Conservation (phyloP, 1,140 invertebrate species). For the Drosophila ambigua region DNA sequence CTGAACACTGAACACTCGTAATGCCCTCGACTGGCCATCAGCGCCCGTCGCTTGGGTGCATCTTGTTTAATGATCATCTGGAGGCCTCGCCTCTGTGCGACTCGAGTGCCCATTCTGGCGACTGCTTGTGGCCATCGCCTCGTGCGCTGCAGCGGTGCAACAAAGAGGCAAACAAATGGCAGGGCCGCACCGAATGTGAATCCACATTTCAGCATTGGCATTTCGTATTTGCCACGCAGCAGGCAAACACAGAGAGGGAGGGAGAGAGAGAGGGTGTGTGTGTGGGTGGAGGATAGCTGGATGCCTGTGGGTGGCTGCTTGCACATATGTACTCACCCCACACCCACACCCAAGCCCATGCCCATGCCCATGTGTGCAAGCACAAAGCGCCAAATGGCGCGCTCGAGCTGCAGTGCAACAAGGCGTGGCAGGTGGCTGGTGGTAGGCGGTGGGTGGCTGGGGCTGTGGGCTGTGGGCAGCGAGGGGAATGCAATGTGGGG, state of each 20-base stretch:
- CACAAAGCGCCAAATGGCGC: slow-evolving; percentile 70
- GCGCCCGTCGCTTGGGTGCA: too few relatives aligned
- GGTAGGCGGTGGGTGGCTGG: neutral
- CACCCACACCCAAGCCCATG: too few relatives aligned
- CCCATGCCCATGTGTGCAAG: neutral
- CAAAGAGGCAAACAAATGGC: neutral
- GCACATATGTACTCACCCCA: too few relatives aligned
- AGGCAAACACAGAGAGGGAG: neutral
- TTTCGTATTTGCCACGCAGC: slow-evolving; percentile 29
- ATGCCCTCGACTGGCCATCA: too few relatives aligned
- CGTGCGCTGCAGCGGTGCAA: neutral
- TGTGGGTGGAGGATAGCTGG: too few relatives aligned
- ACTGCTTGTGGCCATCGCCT: too few relatives aligned
- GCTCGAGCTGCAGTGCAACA: slow-evolving; percentile 61
- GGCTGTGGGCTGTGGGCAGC: too few relatives aligned
- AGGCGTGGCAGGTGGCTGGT: slow-evolving; percentile 47
- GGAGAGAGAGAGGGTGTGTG: neutral
- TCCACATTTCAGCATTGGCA: slow-evolving; percentile 49
- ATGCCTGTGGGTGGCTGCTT: neutral
- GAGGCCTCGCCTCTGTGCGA: too few relatives aligned
- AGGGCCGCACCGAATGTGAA: slow-evolving; percentile 24
- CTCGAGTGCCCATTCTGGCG: too few relatives aligned
- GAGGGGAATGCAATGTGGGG: slow-evolving; percentile 1
- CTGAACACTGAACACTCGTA: too few relatives aligned
- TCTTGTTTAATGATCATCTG: too few relatives aligned